Percentiles rank a stretch among this genome's conserved stretches.
phyloP scores from a whole-genome alignment of 1,140 invertebrate species.

The Heliconius eleuchia region DNA sequence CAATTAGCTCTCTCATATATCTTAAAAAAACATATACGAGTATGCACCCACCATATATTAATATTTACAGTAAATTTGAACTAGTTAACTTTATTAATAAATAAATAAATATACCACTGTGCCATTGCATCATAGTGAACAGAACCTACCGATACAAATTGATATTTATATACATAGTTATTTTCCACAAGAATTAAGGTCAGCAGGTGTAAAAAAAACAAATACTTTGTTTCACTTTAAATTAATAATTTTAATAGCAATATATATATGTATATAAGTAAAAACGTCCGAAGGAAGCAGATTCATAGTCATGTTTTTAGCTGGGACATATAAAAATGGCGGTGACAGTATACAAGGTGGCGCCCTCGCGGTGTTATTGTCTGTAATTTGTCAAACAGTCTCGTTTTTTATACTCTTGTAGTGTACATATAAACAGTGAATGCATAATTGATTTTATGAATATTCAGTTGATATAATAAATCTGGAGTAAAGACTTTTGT shows the following conservation, averaged over 20 bases:
- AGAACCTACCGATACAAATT: no score
- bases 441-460: conserved; percentile 39
- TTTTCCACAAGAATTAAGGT: not conserved
- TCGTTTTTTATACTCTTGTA: conserved; percentile 37
- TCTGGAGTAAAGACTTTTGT: conserved; percentile 11
- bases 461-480: conserved; percentile 33
- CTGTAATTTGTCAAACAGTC: conserved; percentile 53
- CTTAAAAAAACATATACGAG: no score
- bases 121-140: no score
- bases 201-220: not conserved
- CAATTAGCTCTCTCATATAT: no score
- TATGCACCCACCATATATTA: no score
- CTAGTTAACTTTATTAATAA: no score
- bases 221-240: not conserved
- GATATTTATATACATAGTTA: not conserved
- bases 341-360: conserved; percentile 53
- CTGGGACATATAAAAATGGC: conserved; percentile 58
- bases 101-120: no score
- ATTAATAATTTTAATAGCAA: not conserved
- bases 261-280: conserved; percentile 1
- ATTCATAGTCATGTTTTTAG: conserved; percentile 45
- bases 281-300: conserved; percentile 32
- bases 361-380: conserved; percentile 51
- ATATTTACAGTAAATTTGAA: no score
- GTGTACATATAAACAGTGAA: conserved; percentile 34